phyloP scores from a whole-genome alignment of 2,113 vertebrate genomes.

The human (Homo sapiens) region GRCh38 chr1:113279001-113279500 shows the following conservation, averaged over 20 bases:
- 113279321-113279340: not conserved
- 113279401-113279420: not conserved
- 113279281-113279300: not conserved
- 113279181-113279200: not conserved
- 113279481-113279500: not conserved
- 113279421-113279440: not conserved
- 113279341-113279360: not conserved
- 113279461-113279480: not conserved
- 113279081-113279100: not conserved
- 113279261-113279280: not conserved
- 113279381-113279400: not conserved
- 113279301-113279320: not conserved
- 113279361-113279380: not conserved
- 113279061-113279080: not conserved
- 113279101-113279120: not conserved
- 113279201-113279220: not conserved
- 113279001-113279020: not conserved
- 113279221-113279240: not conserved
- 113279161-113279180: not conserved
- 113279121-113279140: not conserved
- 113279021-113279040: not conserved
- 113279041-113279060: not conserved
- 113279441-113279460: constrained; percentile 12
- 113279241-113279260: not conserved
- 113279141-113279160: not conserved